Base-by-base conservation (phyloP, 2,888 invertebrate species). In the Acleris holmiana region DNA sequence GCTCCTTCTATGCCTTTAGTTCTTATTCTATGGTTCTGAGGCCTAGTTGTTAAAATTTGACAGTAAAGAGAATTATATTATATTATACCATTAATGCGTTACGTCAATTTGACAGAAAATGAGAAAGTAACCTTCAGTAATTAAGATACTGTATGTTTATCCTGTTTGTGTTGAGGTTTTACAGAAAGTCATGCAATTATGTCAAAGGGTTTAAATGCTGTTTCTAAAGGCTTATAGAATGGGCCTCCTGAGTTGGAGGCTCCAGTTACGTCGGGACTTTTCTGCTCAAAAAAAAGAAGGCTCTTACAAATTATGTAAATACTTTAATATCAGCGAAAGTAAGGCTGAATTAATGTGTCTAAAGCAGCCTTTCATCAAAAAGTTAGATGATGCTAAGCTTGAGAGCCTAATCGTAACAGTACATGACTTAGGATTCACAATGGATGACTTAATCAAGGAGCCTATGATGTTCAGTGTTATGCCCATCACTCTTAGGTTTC, bases 401-500 rank as follows among this genome's bases (percentile, higher is more conserved):
- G 71, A 76, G 74, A 70, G 61, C 65, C 67, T 88, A 51, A 67
- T 88, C 5, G 62, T 79, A 3, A 77, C 85, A 19, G 46, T 91
- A n/a, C 71, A 74, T 56, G 76, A 84, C 48, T 71, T 91, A 46
- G 91, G 91, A 21, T 86, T 80, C 63, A 47, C 74, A 4, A 81
- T 75, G 68, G 68, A 83, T 50, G 68, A 76, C 17, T 67, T 93
- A 40, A 51, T 86, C 15, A 70, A 84, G 48, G 76, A 86, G 58
- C 91, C 91, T 10, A 55, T 76, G 25, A 62, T 93, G n/a, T 89
- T 88, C 71, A 78, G 86, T 64, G 72, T 86, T 49, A 69, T 86
- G 57, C 91, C 92, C 21, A 67, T 86, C 4, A 92, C 91, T 25
- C 68, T 93, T 49, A 86, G 80, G 73, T 85, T 80, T 71, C 78